phyloP scores from a whole-genome alignment of 2,113 vertebrate genomes.

The Prunella fulvescens region DNA sequence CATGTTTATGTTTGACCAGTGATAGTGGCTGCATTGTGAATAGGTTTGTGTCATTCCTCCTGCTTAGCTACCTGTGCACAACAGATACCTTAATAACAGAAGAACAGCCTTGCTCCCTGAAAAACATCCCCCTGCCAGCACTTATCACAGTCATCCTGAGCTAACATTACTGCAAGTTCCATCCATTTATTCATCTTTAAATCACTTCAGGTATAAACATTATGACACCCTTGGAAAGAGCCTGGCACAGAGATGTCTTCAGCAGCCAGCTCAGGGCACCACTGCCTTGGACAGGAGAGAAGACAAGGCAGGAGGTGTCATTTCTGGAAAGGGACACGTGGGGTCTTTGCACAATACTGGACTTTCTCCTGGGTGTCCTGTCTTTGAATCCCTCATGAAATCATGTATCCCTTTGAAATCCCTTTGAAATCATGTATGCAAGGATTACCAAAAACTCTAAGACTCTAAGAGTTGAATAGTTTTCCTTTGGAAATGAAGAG shows the following conservation, averaged over 20 bases:
- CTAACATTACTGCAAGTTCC: neutral
- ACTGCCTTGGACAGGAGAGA: neutral
- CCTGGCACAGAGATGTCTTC: neutral
- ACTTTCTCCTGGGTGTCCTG: neutral
- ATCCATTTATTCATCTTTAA: neutral
- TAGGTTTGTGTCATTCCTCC: neutral
- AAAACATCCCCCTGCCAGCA: neutral
- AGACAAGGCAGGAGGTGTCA: neutral
- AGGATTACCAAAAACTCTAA: neutral
- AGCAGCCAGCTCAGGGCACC: neutral
- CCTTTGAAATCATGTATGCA: neutral
- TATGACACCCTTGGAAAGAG: neutral
- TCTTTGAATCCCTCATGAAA: neutral
- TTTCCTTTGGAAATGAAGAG: neutral
- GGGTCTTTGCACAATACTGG: neutral
- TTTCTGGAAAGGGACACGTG: neutral
- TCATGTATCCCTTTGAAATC: too few relatives aligned
- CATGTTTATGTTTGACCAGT: neutral
- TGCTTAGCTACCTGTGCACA: slow-evolving; percentile 23
- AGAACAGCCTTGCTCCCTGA: neutral
- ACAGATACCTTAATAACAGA: neutral
- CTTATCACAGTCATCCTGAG: neutral
- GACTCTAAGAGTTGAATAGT: neutral
- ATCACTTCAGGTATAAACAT: neutral
- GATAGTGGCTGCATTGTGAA: neutral